These are phyloP conservation scores for Temnothorax longispinosus DNA, from an alignment of 1,140 invertebrate genomes.

Conservation along the genomic window DNA sequence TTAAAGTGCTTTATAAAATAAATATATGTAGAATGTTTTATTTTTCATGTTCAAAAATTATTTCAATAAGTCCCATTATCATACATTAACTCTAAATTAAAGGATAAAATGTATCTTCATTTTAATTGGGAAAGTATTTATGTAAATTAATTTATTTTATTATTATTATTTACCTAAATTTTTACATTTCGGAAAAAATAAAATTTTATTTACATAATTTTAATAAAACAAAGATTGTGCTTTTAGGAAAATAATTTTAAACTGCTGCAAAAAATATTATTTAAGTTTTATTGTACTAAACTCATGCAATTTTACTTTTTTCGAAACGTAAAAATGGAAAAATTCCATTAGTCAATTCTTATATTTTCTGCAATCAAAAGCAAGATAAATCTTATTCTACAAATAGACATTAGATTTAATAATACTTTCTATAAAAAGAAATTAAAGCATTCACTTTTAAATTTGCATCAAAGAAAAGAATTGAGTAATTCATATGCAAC, in stretches of 20 bases:
- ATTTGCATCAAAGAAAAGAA: background rate
- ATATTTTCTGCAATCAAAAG: background rate
- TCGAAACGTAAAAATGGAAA: too few relatives aligned
- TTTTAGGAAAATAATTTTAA: background rate
- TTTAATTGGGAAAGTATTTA: background rate
- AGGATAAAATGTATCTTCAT: background rate
- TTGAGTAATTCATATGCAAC: background rate
- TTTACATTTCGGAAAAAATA: background rate
- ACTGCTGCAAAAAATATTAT: background rate
- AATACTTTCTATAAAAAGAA: background rate
- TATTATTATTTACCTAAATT: background rate
- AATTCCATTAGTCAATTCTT: background rate
- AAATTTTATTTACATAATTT: background rate
- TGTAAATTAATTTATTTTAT: slow-evolving; percentile 8
- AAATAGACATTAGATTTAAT: background rate
- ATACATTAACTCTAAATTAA: background rate
- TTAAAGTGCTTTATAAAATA: background rate
- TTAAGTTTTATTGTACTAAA: background rate
- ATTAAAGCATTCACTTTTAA: background rate
- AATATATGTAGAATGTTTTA: background rate
- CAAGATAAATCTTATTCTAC: background rate
- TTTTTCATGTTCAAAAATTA: background rate
- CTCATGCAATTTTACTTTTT: too few relatives aligned
- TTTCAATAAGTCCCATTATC: too few relatives aligned
- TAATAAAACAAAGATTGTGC: background rate